These are phyloP conservation scores for Amblyopsis rosae DNA, from an alignment of 2,113 vertebrate genomes.

Conservation along the genomic window DNA sequence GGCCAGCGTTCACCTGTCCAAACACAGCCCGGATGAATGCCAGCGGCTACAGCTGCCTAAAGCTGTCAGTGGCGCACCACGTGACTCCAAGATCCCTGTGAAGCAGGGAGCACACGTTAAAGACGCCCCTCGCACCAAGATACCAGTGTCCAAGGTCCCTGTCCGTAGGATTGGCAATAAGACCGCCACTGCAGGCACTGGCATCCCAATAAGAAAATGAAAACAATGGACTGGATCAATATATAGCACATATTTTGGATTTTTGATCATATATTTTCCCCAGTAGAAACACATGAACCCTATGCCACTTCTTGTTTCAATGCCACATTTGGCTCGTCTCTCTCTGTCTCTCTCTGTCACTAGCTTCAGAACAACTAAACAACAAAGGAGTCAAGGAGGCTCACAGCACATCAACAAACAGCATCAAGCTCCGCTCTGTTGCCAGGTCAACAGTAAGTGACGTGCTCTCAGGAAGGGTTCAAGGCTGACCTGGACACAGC, in stretches of 20 bases:
- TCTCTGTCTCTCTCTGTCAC: constrained; percentile 38
- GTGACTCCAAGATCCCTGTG: constrained; percentile 94
- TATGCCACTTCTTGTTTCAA: constrained; percentile 41
- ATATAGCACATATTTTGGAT: constrained; percentile 21
- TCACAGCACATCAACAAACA: constrained; percentile 41
- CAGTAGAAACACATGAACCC: constrained; percentile 8
- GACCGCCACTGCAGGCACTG: constrained; percentile 68
- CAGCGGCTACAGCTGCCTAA: constrained; percentile 63
- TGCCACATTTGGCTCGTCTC: constrained; percentile 29
- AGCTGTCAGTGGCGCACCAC: constrained; percentile 74
- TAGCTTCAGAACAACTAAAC: constrained; percentile 48
- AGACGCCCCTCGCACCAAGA: constrained; percentile 91
- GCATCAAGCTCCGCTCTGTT: constrained; percentile 38
- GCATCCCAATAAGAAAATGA: constrained; percentile 61
- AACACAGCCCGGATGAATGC: constrained; percentile 73
- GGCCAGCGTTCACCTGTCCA: constrained; percentile 63
- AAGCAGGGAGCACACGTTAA: constrained; percentile 82
- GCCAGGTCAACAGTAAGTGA: constrained; percentile 43
- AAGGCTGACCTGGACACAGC: constrained; percentile 51
- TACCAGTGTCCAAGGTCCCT: constrained; percentile 93
- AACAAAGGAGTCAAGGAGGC: constrained; percentile 43
- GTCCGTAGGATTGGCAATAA: constrained; percentile 86
- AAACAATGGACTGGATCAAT: constrained; percentile 34
- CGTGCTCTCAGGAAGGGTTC: constrained; percentile 57
- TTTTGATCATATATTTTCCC: constrained; percentile 27